phyloP scores from a whole-genome alignment of 2,113 vertebrate species.

The Dascyllus trimaculatus region DNA sequence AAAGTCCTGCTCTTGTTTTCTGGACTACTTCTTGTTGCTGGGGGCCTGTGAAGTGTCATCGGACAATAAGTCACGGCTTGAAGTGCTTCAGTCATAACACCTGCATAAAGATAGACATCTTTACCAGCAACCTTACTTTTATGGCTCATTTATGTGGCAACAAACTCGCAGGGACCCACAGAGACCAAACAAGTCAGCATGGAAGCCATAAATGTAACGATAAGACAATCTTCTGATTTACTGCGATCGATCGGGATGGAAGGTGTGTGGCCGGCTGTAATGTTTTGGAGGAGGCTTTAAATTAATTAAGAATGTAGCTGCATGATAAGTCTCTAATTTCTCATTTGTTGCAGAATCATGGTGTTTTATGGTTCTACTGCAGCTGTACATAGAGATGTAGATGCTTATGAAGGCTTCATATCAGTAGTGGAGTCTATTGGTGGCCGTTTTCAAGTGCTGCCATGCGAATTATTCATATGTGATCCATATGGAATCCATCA shows the following conservation, averaged over 20 bases:
- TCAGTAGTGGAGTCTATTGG: too few species aligned
- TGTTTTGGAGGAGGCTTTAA: slow-evolving; percentile 31
- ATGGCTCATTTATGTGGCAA: slow-evolving; percentile 82
- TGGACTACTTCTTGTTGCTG: slow-evolving; percentile 34
- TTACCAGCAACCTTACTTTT: slow-evolving; percentile 77
- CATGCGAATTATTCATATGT: slow-evolving; percentile 3
- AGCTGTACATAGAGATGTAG: slow-evolving; percentile 61
- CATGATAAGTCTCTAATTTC: slow-evolving; percentile 39
- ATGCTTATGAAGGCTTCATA: not conserved
- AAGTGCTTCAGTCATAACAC: slow-evolving; percentile 81
- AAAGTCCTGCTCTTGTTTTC: slow-evolving; percentile 25
- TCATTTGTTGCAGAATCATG: slow-evolving; percentile 63
- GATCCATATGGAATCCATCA: slow-evolving; percentile 38
- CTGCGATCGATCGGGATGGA: slow-evolving; percentile 39
- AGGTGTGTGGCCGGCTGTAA: slow-evolving; percentile 41
- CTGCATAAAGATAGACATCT: slow-evolving; percentile 86
- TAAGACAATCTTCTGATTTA: slow-evolving; percentile 47
- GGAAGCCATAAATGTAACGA: slow-evolving; percentile 62
- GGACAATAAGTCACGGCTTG: slow-evolving; percentile 68
- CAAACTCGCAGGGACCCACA: slow-evolving; percentile 64
- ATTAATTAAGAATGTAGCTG: slow-evolving; percentile 45
- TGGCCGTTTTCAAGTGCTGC: not conserved
- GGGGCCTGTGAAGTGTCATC: slow-evolving; percentile 66
- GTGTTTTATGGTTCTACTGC: slow-evolving; percentile 73
- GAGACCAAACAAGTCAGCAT: slow-evolving; percentile 56